Evolutionary conservation across 2,113 vertebrate genomes (phyloP).

Genomic region (Planiliza haematocheilus): DNA sequence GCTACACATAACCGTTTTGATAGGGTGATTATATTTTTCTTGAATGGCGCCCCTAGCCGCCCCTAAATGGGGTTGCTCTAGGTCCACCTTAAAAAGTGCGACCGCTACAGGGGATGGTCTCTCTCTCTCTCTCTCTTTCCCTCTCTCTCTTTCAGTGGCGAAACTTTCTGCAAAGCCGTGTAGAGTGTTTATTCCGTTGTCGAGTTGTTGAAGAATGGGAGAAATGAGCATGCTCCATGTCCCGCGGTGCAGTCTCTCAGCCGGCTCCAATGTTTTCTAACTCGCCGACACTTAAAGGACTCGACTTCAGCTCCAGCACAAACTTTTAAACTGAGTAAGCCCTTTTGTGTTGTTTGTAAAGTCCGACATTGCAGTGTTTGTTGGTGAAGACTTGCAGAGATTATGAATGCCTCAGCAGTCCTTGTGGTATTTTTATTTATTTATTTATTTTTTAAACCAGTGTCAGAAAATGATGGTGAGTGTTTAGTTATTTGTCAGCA

Average conservation of each 20-base stretch:
- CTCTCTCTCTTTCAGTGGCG: conserved; percentile 35
- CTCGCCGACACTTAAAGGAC: neutral
- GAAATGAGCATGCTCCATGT: neutral
- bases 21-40: too few species aligned
- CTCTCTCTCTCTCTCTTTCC: conserved; percentile 25
- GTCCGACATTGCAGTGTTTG: neutral
- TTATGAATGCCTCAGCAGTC: too few species aligned
- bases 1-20: too few species aligned
- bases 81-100: conserved; percentile 73
- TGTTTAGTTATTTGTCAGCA: conserved; percentile 3
- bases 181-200: neutral
- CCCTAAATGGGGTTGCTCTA: neutral
- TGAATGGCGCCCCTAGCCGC: neutral
- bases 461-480: neutral
- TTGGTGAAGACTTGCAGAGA: too few species aligned
- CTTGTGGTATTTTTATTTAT: neutral
- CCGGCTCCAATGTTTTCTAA: neutral
- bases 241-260: neutral
- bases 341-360: neutral
- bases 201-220: conserved; percentile 25
- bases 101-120: neutral
- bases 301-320: conserved; percentile 6
- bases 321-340: conserved; percentile 43
- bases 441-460: too few species aligned
- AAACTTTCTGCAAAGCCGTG: conserved; percentile 5